Evolutionary conservation across 2,113 vertebrate species (phyloP), one percentile per base, ranked within the genome.

Genomic region (Irena cyanogastra): DNA sequence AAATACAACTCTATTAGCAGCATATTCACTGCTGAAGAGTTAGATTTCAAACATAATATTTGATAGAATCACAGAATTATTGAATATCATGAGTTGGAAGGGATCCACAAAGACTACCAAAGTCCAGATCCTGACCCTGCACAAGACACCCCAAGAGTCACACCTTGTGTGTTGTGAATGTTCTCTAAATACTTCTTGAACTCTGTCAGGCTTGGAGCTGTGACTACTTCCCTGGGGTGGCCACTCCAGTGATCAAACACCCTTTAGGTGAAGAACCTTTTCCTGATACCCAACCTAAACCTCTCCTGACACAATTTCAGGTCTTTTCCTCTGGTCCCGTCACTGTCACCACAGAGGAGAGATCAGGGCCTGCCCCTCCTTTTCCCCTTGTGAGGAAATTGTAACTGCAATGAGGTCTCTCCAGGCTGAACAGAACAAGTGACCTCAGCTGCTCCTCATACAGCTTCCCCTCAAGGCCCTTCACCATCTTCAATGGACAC

Each of bases 391-490:
- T 0, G 0, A 28, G 18, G 23, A 57, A 50, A 22, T 4, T 33
- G 18, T 23, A 44, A 33, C 17, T 50, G 14, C 15, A 9, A 0
- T 9, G 44, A 81, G 4, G 2, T 33, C 6, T 42, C 2, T n/a
- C 21, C 33, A 74, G 16, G 7, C 1, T 33, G 23, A 74, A 24
- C 22, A 65, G 2, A 35, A 1, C 24, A 11, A 71, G 24, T 31
- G 31, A 12, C 27, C 26, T 72, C 44, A 57, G 27, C 8, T 0
- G 0, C 15, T 23, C 6, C 31, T 57, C 52, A 57, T 1, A 44
- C 0, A 0, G 2, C 15, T 59, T 52, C 12, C 4, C 15, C 44
- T 65, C 18, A 57, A 57, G 37, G 33, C 3, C 12, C 37, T 59
- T 59, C 59, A 65, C 8, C 18, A 28, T 33, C 21, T 19, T 64